Evolutionary conservation across 2,797 vertebrate species (phyloP).

Genomic region (Darevskia mixta): DNA sequence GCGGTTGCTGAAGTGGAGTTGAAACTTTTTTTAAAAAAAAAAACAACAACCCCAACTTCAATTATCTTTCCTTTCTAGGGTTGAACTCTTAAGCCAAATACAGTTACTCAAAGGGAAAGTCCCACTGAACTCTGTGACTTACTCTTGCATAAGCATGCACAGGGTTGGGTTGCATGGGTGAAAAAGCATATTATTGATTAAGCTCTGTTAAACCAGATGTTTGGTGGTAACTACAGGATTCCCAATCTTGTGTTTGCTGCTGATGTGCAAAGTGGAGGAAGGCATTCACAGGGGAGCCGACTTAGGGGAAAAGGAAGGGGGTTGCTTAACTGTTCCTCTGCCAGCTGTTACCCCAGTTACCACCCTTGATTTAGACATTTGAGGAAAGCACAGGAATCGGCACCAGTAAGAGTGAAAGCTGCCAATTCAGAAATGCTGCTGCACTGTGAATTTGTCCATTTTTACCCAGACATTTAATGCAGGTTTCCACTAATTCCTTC

Average conservation of each 20-base stretch:
- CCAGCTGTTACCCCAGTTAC: neutral
- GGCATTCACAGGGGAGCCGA: too few relatives aligned
- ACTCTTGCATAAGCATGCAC: neutral
- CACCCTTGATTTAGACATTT: neutral
- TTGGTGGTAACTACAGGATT: neutral
- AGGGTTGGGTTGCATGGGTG: neutral
- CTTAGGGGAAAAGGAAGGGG: neutral
- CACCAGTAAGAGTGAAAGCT: neutral
- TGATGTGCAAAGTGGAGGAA: neutral
- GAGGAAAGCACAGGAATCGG: neutral
- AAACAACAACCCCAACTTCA: neutral
- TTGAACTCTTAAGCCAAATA: neutral
- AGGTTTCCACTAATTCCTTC: neutral
- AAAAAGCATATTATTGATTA: neutral
- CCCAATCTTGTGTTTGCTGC: neutral
- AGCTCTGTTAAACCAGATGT: neutral
- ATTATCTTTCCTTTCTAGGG: neutral
- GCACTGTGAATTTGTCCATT: neutral
- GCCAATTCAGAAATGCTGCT: neutral
- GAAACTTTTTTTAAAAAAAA: neutral
- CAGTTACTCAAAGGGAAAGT: neutral
- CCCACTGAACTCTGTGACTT: neutral
- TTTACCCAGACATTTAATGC: neutral
- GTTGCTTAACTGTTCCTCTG: neutral
- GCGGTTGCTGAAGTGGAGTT: too few relatives aligned